Conservation (phyloP, 1,140 invertebrate genomes). For the Limonius californicus region DNA sequence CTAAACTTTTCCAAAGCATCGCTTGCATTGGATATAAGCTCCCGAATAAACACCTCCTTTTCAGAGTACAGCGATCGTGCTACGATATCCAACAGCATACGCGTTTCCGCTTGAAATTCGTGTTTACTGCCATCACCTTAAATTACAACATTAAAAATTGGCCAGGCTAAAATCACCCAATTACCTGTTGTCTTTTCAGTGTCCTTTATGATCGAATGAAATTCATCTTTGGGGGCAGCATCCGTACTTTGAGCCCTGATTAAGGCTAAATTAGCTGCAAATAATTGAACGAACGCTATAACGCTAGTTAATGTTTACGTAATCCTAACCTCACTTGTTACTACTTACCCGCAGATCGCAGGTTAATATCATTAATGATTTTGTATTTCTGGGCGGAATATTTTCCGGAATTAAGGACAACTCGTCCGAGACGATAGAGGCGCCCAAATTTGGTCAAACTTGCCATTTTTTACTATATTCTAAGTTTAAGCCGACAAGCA, state of each 20-base stretch:
- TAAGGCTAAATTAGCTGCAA: background rate
- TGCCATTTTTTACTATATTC: no score
- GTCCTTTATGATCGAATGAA: slow-evolving; percentile 52
- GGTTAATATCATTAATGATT: no score
- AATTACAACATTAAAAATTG: no score
- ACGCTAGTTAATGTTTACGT: no score
- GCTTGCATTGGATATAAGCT: slow-evolving; percentile 94
- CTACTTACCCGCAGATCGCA: no score
- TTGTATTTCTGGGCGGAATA: no score
- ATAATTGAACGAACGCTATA: background rate
- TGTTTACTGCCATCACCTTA: slow-evolving; percentile 55
- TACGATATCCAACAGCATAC: slow-evolving; percentile 94
- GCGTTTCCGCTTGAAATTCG: slow-evolving; percentile 95
- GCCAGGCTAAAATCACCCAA: background rate
- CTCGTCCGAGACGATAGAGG: background rate
- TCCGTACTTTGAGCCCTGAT: slow-evolving; percentile 15
- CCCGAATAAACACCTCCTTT: slow-evolving; percentile 95
- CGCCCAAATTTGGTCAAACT: background rate
- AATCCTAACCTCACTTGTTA: no score
- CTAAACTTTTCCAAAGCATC: slow-evolving; percentile 94
- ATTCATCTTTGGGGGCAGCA: slow-evolving; percentile 29
- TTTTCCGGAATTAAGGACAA: background rate
- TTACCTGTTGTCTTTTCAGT: slow-evolving; percentile 57
- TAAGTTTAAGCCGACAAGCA: no score
- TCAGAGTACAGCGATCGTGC: slow-evolving; percentile 96